Percentiles rank a stretch among this genome's conserved stretches.
These are phyloP conservation scores for Heliconius hortense DNA, from an alignment of 2,888 invertebrate genomes.

Conservation along the genomic window DNA sequence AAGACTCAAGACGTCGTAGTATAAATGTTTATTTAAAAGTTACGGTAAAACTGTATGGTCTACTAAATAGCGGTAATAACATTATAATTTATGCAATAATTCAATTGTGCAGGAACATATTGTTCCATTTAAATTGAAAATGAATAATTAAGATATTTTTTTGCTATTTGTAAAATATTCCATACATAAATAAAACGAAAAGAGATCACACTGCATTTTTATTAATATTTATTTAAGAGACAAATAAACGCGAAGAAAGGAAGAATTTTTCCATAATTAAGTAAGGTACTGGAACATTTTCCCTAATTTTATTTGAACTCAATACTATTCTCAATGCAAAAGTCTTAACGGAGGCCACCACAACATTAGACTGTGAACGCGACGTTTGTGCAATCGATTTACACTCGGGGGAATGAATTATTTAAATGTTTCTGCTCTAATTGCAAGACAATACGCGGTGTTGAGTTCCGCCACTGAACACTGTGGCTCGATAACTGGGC, in stretches of 20 bases:
- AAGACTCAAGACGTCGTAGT: too few relatives aligned
- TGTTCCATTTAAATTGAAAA: not conserved
- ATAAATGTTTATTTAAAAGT: not conserved
- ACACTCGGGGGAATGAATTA: not conserved
- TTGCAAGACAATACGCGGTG: not conserved
- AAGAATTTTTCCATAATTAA: too few relatives aligned
- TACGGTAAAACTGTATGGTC: not conserved
- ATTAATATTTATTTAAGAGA: too few relatives aligned
- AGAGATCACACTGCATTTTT: too few relatives aligned
- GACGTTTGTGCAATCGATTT: not conserved
- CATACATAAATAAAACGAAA: too few relatives aligned
- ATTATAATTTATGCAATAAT: slow-evolving; percentile 1
- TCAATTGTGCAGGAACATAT: not conserved
- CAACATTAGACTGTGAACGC: not conserved
- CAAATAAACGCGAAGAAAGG: too few relatives aligned
- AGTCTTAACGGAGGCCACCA: fast-evolving
- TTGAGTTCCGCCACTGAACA: not conserved
- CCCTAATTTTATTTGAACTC: not conserved
- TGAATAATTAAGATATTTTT: not conserved
- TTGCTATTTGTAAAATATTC: not conserved
- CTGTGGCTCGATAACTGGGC: not conserved
- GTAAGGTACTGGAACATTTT: not conserved
- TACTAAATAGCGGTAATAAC: not conserved
- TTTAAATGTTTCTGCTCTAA: not conserved
- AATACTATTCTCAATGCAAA: not conserved